Evolutionary conservation across 2,113 vertebrate genomes (phyloP).

Genomic region (Malurus elegans): DNA sequence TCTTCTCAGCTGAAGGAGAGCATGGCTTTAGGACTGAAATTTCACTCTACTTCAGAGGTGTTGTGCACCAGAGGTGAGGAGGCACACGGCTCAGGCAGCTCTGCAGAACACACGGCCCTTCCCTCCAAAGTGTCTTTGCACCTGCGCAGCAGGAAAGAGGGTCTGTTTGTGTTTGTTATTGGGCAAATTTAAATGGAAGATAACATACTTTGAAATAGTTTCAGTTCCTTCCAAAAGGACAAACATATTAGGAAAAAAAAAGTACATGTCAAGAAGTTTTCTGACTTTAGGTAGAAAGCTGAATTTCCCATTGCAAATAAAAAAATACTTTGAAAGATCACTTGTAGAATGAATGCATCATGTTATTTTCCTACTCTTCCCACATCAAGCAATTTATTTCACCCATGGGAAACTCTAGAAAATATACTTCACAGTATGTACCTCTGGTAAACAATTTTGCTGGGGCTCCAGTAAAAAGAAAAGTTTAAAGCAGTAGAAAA

Average conservation of each 20-base stretch:
- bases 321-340: neutral
- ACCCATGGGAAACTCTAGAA: neutral
- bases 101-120: neutral
- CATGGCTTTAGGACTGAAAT: neutral
- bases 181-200: neutral
- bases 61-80: neutral
- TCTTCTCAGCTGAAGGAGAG: neutral
- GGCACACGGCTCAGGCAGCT: neutral
- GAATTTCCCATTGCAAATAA: neutral
- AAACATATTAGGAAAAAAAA: neutral
- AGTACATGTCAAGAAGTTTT: neutral
- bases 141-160: neutral
- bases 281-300: neutral
- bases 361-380: neutral
- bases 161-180: neutral
- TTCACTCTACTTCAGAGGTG: neutral
- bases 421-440: neutral
- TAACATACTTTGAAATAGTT: neutral
- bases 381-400: neutral
- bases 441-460: slow-evolving; percentile 34
- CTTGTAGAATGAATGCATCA: neutral
- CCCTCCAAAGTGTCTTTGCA: neutral
- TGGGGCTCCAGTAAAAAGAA: neutral
- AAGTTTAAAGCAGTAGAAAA: slow-evolving; percentile 31
- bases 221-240: neutral